Percentiles rank a stretch among this genome's conserved stretches.
Conservation (phyloP, 2,888 invertebrate genomes). For the Cantharis rufa region DNA sequence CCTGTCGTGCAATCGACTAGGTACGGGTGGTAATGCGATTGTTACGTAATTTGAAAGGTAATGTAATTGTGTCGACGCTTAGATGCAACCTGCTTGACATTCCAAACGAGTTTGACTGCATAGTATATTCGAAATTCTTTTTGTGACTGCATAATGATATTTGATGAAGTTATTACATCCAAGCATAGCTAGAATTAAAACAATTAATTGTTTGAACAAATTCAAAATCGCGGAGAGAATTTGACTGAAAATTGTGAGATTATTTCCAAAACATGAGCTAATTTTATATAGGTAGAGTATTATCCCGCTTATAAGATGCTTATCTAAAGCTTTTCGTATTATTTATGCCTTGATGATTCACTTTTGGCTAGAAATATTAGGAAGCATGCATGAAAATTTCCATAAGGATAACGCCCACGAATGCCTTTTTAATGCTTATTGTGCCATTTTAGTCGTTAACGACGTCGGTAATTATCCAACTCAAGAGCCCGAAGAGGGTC, state of each 20-base stretch:
- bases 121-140: conserved; percentile 22
- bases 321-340: conserved; percentile 23
- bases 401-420: conserved; percentile 24
- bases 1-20: conserved; percentile 26
- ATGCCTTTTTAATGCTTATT: conserved; percentile 27
- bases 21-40: conserved; percentile 32
- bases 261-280: not conserved
- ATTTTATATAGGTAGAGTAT: not conserved
- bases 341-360: conserved; percentile 26
- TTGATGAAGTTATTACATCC: too few species aligned
- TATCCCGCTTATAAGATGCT: not conserved
- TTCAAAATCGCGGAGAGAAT: conserved; percentile 11
- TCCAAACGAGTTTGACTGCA: conserved; percentile 24
- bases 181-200: not conserved
- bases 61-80: conserved; percentile 28
- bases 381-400: conserved; percentile 29
- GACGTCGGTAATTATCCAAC: conserved; percentile 29
- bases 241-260: not conserved
- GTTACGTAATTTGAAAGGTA: conserved; percentile 32
- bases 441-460: conserved; percentile 22
- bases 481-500: conserved; percentile 22
- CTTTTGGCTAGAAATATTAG: conserved; percentile 24
- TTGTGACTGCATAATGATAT: not conserved
- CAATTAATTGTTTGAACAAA: conserved; percentile 5
- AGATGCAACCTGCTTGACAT: conserved; percentile 33